Evolutionary conservation across 2,888 invertebrate genomes (phyloP), one percentile per base, ranked within the genome.

Genomic region (Tipula confusa): DNA sequence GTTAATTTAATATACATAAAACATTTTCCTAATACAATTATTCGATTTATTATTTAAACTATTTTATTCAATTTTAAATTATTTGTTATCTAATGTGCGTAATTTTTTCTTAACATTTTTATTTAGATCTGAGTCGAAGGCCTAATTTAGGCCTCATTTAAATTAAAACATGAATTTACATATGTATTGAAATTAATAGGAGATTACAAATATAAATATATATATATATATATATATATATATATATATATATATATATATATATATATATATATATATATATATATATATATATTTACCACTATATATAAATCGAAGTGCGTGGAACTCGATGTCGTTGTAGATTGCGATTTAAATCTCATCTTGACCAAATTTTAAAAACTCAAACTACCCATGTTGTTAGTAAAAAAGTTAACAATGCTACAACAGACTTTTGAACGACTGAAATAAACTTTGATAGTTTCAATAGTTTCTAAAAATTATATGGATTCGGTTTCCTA

Each of bases 21-120:
- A 64, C 64, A 64, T 64, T 64, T 64, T 64, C 64, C 64, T 64
- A 64, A 64, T 64, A 64, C 64, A 64, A 64, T 64, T 64, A 64
- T 64, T 64, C 64, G 64, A 64, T 64, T 64, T 43, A 24, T 43
- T 43, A 15, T 15, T 15, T 43, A 15, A 4, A 15, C 15, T 64
- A 9, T 64, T 64, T 64, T 24, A 9, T 64, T 64, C 24, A 64
- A 64, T 24, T 24, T 64, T 64, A 64, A 64, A 64, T 64, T 64
- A 64, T 64, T 64, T 64, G 24, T 64, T 64, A 64, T 64, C 9
- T 64, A 64, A 64, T 64, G 64, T 64, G 64, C 64, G 64, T 24
- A 9, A 9, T 24, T 11, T 64, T 64, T 64, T 64, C 9, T 64
- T 64, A n/a, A n/a, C n/a, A 64, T 24, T 64, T 64, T 9, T 64